Base-by-base conservation (phyloP, 2,797 vertebrate genomes). In the Lacerta bilineata region DNA sequence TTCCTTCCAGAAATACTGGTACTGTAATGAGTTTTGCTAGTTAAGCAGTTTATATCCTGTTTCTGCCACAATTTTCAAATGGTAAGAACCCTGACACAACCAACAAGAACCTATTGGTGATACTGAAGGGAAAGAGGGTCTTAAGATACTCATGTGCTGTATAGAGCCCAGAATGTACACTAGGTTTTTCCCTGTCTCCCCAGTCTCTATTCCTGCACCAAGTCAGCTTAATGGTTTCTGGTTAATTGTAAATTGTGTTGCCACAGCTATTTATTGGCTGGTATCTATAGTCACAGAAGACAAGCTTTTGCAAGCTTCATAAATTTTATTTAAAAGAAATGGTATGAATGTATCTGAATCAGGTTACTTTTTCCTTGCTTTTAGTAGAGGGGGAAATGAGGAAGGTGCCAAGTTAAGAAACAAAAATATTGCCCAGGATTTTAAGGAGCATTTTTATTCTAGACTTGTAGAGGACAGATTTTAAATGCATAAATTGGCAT, bases 201-300 rank as follows among this genome's bases (percentile, higher is more conserved):
- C 27, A 29, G 11, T 55, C 5, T 80, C 46, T 87, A n/a, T 29
- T 64, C 33, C 81, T 87, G 39, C 20, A 64, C 13, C n/a, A 66
- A 82, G 61, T 29, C 33, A 68, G 74, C 39, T 75, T 59, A 74
- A 75, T 84, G n/a, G 11, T 84, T 27, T 68, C 13, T 64, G 33
- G 13, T 25, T 8, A 3, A 36, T 17, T 41, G 50, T 61, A 61
- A 59, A 75, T 75, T 61, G 20, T 59, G 33, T 74, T 36, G 50
- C 69, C 29, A 50, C 46, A 39, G 46, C 84, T 79, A 29, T 27
- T 86, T 88, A 23, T 6, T 15, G 90, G 84, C 6, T 89, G 90
- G 55, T 64, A 75, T 55, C 39, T 64, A 7, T 64, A 78, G 36
- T 2, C 72, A 69, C 74, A 76, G 43, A 75, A 68, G 46, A 15